Percentiles rank a stretch among this genome's conserved stretches.
These are phyloP conservation scores for Ispidina lecontei DNA, from an alignment of 2,797 vertebrate genomes.

Conservation along the genomic window DNA sequence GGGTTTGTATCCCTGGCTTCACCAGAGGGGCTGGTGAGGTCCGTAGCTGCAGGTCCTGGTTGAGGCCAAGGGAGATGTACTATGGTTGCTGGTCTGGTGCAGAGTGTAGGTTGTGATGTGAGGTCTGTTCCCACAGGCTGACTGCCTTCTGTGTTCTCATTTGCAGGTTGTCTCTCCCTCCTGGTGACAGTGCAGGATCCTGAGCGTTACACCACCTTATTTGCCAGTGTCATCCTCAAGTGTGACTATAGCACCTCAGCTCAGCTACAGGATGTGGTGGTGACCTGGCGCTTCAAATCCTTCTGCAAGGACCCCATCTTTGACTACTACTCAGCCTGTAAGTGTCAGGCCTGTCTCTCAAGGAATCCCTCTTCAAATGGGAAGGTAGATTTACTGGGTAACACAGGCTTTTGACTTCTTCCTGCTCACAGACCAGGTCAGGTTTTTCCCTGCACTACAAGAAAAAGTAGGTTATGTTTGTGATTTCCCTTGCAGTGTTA, in stretches of 20 bases:
- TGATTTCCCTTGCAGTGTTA: neutral
- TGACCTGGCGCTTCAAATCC: constrained; percentile 93
- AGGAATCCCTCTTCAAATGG: neutral
- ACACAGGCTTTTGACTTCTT: neutral
- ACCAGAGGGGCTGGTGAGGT: neutral
- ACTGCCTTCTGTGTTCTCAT: neutral
- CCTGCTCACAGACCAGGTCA: neutral
- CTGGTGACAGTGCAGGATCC: constrained; percentile 75
- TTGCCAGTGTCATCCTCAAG: constrained; percentile 83
- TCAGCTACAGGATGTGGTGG: constrained; percentile 86
- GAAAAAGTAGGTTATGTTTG: neutral
- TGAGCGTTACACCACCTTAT: constrained; percentile 83
- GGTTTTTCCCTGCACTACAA: neutral
- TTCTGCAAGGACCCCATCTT: constrained; percentile 96
- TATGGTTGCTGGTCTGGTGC: neutral
- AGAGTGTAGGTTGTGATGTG: neutral
- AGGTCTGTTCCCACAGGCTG: neutral
- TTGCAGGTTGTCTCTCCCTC: constrained; percentile 77
- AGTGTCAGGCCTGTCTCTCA: constrained; percentile 21
- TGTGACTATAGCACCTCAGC: constrained; percentile 94
- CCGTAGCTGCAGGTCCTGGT: neutral
- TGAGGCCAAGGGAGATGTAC: neutral
- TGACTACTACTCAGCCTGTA: constrained; percentile 90
- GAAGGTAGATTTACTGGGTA: neutral
- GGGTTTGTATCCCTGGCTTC: neutral